Conservation (phyloP, 2,888 invertebrate genomes). For the Alloplasta piceator region DNA sequence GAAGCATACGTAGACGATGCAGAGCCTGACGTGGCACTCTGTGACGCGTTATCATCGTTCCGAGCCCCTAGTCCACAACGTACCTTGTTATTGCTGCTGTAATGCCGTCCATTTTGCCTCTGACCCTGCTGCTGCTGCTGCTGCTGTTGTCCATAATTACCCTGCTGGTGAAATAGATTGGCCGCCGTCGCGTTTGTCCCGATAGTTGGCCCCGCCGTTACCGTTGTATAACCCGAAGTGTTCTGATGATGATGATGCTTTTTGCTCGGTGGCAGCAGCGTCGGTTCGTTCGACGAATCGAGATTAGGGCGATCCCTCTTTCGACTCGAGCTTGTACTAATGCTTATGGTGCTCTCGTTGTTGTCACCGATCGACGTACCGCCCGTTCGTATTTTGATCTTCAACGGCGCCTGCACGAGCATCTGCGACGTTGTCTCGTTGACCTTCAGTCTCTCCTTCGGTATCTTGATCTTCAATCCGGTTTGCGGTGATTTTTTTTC, state of each 20-base stretch:
- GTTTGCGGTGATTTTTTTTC: constrained; percentile 77
- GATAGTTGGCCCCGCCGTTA: constrained; percentile 80
- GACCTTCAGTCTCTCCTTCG: constrained; percentile 88
- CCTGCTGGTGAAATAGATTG: constrained; percentile 51
- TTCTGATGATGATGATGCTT: constrained; percentile 68
- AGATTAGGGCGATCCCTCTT: constrained; percentile 54
- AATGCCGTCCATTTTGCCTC: constrained; percentile 81
- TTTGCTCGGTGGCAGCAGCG: constrained; percentile 43
- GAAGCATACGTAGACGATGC: constrained; percentile 53
- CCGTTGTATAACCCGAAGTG: constrained; percentile 63
- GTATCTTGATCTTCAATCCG: constrained; percentile 92
- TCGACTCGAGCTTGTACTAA: constrained; percentile 49
- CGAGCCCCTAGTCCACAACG: constrained; percentile 80
- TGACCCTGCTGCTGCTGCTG: constrained; percentile 70
- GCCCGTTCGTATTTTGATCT: constrained; percentile 91
- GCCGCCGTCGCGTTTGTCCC: constrained; percentile 82
- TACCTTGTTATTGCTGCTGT: constrained; percentile 82
- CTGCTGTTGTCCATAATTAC: constrained; percentile 41
- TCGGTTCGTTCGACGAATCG: constrained; percentile 42
- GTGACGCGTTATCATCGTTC: constrained; percentile 66
- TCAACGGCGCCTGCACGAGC: constrained; percentile 83
- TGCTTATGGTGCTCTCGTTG: constrained; percentile 59
- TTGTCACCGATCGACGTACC: constrained; percentile 64
- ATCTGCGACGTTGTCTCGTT: constrained; percentile 79
- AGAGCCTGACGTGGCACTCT: constrained; percentile 71